A percentile compares a stretch with the other conserved stretches of the same genome.
These are phyloP conservation scores for Platysteira castanea DNA, from an alignment of 2,113 vertebrate species.

Conservation along the genomic window DNA sequence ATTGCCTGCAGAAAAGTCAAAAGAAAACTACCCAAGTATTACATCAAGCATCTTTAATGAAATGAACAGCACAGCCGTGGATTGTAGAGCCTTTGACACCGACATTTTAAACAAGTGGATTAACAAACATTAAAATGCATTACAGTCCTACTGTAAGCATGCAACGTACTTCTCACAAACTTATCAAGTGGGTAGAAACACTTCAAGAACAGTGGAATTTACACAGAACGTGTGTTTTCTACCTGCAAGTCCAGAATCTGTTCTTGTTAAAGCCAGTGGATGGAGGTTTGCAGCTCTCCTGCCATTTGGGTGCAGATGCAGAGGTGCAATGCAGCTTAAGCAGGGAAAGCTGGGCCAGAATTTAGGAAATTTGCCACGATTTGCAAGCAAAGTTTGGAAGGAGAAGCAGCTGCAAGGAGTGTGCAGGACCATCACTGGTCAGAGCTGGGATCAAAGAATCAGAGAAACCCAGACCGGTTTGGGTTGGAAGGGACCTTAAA, in stretches of 20 bases:
- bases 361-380: neutral
- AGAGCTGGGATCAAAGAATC: neutral
- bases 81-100: slow-evolving; percentile 23
- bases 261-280: neutral
- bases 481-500: neutral
- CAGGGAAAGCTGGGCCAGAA: neutral
- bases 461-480: neutral
- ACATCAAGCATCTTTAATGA: slow-evolving; percentile 68
- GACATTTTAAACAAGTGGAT: slow-evolving; percentile 40
- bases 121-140: slow-evolving; percentile 49
- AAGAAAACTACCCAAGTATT: slow-evolving; percentile 56
- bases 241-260: neutral
- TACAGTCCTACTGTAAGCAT: slow-evolving; percentile 46
- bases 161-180: slow-evolving; percentile 69
- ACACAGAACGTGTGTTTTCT: neutral
- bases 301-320: rapidly evolving
- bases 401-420: neutral
- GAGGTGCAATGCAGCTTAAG: neutral
- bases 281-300: neutral
- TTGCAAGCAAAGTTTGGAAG: neutral
- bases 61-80: slow-evolving; percentile 48
- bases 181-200: neutral
- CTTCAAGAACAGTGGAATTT: neutral
- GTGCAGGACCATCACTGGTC: rapidly evolving
- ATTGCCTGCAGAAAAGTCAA: slow-evolving; percentile 55